Evolutionary conservation across 2,113 vertebrate species (phyloP).

Genomic region (Anas platyrhynchos): DNA sequence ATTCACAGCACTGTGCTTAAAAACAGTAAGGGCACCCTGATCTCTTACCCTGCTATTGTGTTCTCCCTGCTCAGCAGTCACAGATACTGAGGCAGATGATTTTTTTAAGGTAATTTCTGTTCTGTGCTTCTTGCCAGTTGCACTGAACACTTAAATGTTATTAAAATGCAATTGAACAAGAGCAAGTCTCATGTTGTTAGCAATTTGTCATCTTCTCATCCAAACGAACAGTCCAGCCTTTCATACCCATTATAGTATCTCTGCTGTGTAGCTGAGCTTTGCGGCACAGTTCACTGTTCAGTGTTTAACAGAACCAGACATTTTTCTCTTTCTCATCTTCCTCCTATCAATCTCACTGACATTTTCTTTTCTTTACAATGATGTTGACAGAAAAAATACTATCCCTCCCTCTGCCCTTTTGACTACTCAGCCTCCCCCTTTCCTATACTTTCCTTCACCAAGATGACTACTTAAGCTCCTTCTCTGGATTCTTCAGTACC

Average conservation of each 20-base stretch:
- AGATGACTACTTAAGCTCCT: fast-evolving
- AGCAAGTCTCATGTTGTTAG: background rate
- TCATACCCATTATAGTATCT: background rate
- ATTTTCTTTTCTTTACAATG: background rate
- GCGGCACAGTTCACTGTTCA: background rate
- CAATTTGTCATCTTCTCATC: conserved; percentile 14
- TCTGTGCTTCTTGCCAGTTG: background rate
- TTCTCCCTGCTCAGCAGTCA: background rate
- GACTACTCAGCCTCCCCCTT: background rate
- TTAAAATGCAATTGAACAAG: background rate
- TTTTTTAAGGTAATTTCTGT: conserved; percentile 1
- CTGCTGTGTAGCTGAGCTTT: background rate
- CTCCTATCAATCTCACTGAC: background rate
- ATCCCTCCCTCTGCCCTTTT: background rate
- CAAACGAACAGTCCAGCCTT: background rate
- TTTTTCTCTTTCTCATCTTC: background rate
- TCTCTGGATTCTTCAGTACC: background rate
- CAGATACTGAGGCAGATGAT: background rate
- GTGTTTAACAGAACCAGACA: background rate
- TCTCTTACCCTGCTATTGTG: background rate
- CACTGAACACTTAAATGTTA: background rate
- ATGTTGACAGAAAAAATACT: background rate
- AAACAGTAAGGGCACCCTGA: background rate
- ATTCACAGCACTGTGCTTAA: background rate
- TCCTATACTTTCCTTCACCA: background rate